These are phyloP conservation scores for Allolobophora icterica DNA, from an alignment of 2,888 invertebrate genomes.

Conservation along the genomic window DNA sequence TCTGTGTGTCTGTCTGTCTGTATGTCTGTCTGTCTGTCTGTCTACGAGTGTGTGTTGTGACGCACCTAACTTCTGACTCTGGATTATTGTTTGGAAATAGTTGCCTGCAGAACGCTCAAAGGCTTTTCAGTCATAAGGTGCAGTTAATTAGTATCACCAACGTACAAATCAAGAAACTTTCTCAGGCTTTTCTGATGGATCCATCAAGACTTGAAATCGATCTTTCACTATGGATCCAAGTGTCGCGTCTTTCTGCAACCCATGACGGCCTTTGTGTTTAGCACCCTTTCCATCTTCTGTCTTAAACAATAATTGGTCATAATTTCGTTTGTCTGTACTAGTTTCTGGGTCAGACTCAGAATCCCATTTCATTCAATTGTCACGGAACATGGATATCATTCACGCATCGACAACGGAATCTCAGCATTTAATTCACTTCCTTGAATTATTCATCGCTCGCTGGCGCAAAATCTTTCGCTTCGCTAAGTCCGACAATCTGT, in stretches of 20 bases:
- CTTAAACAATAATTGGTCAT: background rate
- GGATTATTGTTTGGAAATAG: too few relatives aligned
- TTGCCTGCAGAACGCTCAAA: too few relatives aligned
- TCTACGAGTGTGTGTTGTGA: background rate
- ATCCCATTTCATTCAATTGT: background rate
- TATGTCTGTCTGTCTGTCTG: background rate
- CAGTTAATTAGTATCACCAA: too few relatives aligned
- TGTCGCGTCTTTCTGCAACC: too few relatives aligned
- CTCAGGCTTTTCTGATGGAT: too few relatives aligned
- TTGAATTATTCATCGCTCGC: background rate
- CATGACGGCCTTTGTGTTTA: background rate
- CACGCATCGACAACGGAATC: background rate
- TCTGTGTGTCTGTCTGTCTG: background rate
- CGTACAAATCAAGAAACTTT: too few relatives aligned
- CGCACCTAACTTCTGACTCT: too few relatives aligned
- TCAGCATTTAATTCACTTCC: background rate
- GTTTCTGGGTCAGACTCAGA: background rate
- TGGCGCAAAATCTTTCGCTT: constrained; percentile 17
- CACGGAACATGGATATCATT: background rate
- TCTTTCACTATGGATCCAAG: too few relatives aligned
- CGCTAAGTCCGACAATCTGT: background rate
- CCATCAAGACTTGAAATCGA: too few relatives aligned
- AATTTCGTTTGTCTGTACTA: background rate
- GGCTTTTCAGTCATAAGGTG: too few relatives aligned
- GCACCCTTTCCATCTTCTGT: background rate